Conservation (phyloP, 1,140 invertebrate genomes). For the Temnothorax curvispinosus region DNA sequence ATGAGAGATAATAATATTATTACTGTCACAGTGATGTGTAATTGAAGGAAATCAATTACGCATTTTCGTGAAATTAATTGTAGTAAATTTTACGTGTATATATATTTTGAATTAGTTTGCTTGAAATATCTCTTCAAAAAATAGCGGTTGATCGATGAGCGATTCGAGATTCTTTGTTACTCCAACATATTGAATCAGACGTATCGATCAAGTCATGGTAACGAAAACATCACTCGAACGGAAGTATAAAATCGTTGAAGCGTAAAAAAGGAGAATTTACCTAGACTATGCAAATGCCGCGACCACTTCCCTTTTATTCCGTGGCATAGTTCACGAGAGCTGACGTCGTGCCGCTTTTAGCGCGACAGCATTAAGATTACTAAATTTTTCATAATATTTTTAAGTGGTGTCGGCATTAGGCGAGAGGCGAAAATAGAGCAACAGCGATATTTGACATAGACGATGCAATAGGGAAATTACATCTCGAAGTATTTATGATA, state of each 20-base stretch:
- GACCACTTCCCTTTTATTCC: background rate
- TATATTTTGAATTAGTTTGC: background rate
- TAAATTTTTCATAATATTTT: constrained; percentile 61
- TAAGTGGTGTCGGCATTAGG: constrained; percentile 52
- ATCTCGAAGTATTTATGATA: background rate
- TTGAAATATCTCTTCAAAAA: background rate
- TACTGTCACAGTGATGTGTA: background rate
- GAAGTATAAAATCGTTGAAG: background rate
- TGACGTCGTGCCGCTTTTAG: constrained; percentile 54
- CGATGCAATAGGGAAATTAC: background rate
- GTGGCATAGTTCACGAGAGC: constrained; percentile 45
- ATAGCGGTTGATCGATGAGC: background rate
- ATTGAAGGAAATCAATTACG: background rate
- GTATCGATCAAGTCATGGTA: constrained; percentile 12
- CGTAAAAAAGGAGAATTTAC: constrained; percentile 27
- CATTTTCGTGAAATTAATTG: background rate
- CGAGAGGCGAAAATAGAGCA: constrained; percentile 28
- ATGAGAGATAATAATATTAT: background rate
- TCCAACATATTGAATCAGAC: background rate
- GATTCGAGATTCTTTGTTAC: background rate
- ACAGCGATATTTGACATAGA: background rate
- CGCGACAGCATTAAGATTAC: constrained; percentile 47
- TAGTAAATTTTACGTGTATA: background rate
- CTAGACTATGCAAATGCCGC: constrained; percentile 13
- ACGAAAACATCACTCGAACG: constrained; percentile 18